Base-by-base conservation (phyloP, 2,113 vertebrate species). In the Cyprinodon tularosa region DNA sequence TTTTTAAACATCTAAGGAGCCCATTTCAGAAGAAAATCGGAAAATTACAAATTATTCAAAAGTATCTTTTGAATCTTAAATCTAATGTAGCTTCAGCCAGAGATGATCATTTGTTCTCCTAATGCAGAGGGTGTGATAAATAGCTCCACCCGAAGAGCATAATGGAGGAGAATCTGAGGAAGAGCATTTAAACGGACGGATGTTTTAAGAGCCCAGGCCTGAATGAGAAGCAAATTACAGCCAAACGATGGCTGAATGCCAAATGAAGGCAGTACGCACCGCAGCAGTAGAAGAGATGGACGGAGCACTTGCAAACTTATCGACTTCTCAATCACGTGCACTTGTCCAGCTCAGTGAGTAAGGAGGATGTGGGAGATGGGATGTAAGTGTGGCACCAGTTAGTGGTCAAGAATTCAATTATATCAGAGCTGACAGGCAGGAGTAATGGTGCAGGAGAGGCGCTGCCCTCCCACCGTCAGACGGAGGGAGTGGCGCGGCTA, bases 271-370 rank as follows among this genome's bases (percentile, higher is more conserved):
- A 73, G 60, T 61, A 83, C 8, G 36, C 15, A 78, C 44, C 75
- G 78, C 67, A 9, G 71, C 83, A 88, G 82, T 90, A 67, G 72
- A 78, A 61, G 66, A 84, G 79, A 88, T 77, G 77, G 73, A 72
- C 20, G 60, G 70, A 77, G 78, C 67, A 62, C 82, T 91, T 82
- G 81, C 87, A 83, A 89, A 79, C 64, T 65, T 76, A 94, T 93
- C 61, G 87, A 94, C 93, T 93, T 91, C 29, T 73, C 86, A 90
- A 93, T 91, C 73, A 83, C 57, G 67, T 15, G 65, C 15, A 3
- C 78, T 64, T 71, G 61, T 80, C 84, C 67, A 76, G 80, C 60
- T 84, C 61, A 66, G 69, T 71, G 82, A 81, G 42, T 38, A 29
- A 48, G 40, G 42, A 45, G 39, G 74, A 37, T 50, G 59, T 22